These are phyloP conservation scores for Orientallactaga bullata DNA, from an alignment of 2,113 vertebrate species.

Conservation along the genomic window DNA sequence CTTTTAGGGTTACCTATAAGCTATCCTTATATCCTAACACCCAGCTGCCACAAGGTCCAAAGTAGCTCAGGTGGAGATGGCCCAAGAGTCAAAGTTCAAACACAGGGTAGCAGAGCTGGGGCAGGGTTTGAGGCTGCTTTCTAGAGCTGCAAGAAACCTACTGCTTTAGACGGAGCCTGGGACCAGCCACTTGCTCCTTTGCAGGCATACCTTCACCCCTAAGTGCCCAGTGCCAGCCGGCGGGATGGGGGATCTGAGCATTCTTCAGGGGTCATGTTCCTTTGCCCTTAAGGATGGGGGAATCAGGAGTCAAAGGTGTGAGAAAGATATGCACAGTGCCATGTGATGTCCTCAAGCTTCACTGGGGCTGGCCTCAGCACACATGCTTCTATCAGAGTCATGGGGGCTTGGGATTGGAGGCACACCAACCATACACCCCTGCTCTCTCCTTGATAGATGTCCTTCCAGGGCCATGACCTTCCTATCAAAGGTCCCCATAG, in stretches of 20 bases:
- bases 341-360: not conserved
- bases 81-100: not conserved
- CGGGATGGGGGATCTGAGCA: accelerated
- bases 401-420: accelerated
- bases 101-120: too few relatives aligned
- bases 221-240: accelerated
- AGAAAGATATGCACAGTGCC: not conserved
- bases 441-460: not conserved
- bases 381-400: too few relatives aligned
- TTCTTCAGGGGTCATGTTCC: not conserved
- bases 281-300: too few relatives aligned
- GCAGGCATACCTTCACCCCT: not conserved
- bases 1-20: not conserved
- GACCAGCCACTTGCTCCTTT: not conserved
- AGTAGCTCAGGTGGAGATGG: not conserved
- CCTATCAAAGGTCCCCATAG: not conserved
- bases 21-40: too few relatives aligned
- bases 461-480: not conserved
- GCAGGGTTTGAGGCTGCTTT: not conserved
- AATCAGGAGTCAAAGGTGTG: not conserved
- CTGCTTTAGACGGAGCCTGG: too few relatives aligned
- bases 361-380: not conserved
- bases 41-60: accelerated
- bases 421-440: too few relatives aligned
- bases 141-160: not conserved